Percentiles rank a stretch among this genome's conserved stretches.
Conservation (phyloP, 2,113 vertebrate species). For the Empidonax traillii region DNA sequence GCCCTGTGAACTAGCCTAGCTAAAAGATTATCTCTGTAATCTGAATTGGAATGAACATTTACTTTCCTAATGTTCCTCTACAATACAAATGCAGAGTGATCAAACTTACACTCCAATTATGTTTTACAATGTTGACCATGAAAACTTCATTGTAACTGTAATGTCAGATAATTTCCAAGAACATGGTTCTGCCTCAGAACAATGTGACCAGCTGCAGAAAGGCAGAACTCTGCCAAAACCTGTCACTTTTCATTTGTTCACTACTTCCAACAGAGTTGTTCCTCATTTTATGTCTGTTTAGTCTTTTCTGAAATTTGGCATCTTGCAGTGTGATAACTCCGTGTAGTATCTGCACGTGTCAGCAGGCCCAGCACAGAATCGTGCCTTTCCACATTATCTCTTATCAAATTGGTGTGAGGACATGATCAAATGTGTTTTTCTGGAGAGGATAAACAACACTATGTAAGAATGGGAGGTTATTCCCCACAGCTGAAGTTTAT, state of each 20-base stretch:
- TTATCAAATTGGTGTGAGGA: not conserved
- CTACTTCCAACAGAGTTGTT: not conserved
- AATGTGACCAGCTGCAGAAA: slow-evolving; percentile 37
- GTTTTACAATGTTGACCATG: slow-evolving; percentile 11
- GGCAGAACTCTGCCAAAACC: slow-evolving; percentile 34
- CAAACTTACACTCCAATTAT: slow-evolving; percentile 12
- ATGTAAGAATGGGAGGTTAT: not conserved
- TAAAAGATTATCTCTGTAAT: not conserved
- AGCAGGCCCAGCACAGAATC: not conserved
- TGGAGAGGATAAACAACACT: not conserved
- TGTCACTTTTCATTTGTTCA: slow-evolving; percentile 39
- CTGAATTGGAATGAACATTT: not conserved
- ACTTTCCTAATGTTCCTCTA: not conserved
- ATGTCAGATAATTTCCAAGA: slow-evolving; percentile 41
- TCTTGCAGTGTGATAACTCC: not conserved
- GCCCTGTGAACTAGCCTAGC: not conserved
- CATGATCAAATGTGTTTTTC: not conserved
- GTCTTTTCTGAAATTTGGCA: not conserved
- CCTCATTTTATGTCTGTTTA: not conserved
- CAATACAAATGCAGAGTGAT: not conserved
- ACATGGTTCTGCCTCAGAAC: not conserved
- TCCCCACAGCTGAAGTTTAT: not conserved
- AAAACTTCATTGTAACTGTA: slow-evolving; percentile 38
- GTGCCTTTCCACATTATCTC: not conserved
- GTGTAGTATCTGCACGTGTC: not conserved